Percentiles rank a stretch among this genome's conserved stretches.
phyloP scores from a whole-genome alignment of 2,113 vertebrate species.

The Callocephalon fimbriatum region DNA sequence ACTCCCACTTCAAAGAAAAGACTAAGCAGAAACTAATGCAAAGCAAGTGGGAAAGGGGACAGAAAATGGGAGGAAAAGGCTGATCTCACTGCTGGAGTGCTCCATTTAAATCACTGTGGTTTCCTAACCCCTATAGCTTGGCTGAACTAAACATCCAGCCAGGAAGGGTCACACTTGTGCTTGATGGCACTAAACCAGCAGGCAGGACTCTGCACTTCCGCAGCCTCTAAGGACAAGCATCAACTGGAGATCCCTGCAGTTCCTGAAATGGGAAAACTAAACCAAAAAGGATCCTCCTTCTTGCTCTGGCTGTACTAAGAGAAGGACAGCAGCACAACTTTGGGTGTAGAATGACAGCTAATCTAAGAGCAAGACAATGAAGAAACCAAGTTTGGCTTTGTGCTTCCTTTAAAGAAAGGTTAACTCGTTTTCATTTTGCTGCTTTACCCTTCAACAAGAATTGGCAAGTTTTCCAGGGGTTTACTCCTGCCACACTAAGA shows the following conservation, averaged over 20 bases:
- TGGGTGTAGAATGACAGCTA: neutral
- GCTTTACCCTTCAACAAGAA: neutral
- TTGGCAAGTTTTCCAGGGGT: neutral
- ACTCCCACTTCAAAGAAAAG: neutral
- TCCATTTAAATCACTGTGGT: accelerated
- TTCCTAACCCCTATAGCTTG: accelerated
- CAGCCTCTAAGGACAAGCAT: neutral
- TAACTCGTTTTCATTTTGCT: neutral
- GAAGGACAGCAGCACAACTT: neutral
- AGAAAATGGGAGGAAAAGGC: neutral
- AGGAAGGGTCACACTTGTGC: neutral
- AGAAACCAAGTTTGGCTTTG: neutral
- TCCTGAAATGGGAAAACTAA: neutral
- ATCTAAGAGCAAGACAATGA: neutral
- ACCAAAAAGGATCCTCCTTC: neutral
- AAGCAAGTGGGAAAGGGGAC: neutral
- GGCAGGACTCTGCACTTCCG: neutral
- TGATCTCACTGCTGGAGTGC: neutral
- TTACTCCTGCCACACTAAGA: neutral
- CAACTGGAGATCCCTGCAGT: neutral
- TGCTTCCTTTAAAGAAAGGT: neutral
- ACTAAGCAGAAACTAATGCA: neutral
- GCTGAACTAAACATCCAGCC: neutral
- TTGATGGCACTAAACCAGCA: accelerated
- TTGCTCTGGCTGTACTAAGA: neutral